phyloP scores from a whole-genome alignment of 2,113 vertebrate genomes.

The Stegastes partitus region DNA sequence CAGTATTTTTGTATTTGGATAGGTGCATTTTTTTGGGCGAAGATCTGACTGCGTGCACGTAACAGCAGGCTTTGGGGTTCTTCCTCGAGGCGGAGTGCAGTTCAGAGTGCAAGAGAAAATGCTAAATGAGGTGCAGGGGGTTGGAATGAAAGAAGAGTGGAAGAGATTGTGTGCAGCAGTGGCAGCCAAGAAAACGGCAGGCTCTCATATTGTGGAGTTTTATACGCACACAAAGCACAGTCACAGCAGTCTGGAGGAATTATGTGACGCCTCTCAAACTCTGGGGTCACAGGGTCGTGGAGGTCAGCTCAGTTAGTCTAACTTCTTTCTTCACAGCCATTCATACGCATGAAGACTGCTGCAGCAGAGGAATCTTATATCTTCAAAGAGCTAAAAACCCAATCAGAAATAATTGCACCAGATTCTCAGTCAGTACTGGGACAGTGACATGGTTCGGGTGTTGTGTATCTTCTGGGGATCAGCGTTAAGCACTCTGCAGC shows the following conservation, averaged over 20 bases:
- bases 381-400: not conserved
- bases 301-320: conserved; percentile 56
- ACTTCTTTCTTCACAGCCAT: conserved; percentile 36
- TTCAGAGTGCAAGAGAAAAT: conserved; percentile 29
- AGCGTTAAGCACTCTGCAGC: no score
- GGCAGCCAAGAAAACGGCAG: conserved; percentile 38
- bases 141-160: conserved; percentile 24
- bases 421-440: no score
- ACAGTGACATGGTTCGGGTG: no score
- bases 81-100: conserved; percentile 12
- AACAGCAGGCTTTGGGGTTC: conserved; percentile 13
- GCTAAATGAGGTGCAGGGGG: conserved; percentile 31
- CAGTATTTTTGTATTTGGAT: conserved; percentile 32
- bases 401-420: not conserved
- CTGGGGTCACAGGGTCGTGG: conserved; percentile 40
- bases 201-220: conserved; percentile 5
- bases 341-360: conserved; percentile 6
- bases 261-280: conserved; percentile 51
- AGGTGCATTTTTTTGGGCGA: conserved; percentile 25
- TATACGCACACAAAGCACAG: conserved; percentile 5
- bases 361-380: not conserved
- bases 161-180: conserved; percentile 31
- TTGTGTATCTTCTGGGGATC: no score
- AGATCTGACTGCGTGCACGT: conserved; percentile 33
- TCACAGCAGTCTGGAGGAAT: conserved; percentile 53